Conservation (phyloP, 2,888 invertebrate genomes). For the Heliconius ethilla region DNA sequence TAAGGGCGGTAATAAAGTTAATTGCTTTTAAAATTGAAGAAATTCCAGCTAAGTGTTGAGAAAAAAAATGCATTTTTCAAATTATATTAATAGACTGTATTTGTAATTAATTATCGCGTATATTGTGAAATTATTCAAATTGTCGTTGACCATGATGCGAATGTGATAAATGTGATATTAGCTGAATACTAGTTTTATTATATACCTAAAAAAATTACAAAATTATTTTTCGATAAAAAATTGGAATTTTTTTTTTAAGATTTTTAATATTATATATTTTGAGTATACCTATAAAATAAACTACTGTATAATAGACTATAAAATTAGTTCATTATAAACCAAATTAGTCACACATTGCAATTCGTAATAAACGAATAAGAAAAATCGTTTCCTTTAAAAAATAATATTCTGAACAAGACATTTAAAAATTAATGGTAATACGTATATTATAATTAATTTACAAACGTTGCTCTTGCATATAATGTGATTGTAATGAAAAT, state of each 20-base stretch:
- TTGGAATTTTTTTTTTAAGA: too few relatives aligned
- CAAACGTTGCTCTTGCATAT: constrained; percentile 7
- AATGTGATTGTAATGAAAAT: constrained; percentile 28
- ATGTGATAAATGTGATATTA: background rate
- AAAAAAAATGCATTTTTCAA: too few relatives aligned
- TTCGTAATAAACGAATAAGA: background rate
- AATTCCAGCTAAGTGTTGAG: too few relatives aligned
- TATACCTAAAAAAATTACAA: background rate
- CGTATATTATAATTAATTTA: constrained; percentile 3
- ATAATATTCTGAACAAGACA: background rate
- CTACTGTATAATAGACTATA: background rate
- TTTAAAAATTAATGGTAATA: background rate
- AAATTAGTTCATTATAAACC: background rate
- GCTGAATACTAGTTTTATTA: background rate
- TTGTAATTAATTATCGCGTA: too few relatives aligned
- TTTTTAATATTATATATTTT: background rate
- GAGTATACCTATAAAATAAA: background rate
- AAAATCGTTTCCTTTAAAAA: background rate
- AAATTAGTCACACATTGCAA: background rate
- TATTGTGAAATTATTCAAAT: too few relatives aligned
- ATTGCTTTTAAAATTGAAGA: too few relatives aligned
- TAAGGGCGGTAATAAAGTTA: too few relatives aligned
- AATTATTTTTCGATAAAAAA: too few relatives aligned
- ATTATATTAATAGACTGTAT: too few relatives aligned
- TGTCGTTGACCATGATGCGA: background rate